These are phyloP conservation scores for Nerophis ophidion DNA, from an alignment of 2,113 vertebrate species.

Conservation along the genomic window DNA sequence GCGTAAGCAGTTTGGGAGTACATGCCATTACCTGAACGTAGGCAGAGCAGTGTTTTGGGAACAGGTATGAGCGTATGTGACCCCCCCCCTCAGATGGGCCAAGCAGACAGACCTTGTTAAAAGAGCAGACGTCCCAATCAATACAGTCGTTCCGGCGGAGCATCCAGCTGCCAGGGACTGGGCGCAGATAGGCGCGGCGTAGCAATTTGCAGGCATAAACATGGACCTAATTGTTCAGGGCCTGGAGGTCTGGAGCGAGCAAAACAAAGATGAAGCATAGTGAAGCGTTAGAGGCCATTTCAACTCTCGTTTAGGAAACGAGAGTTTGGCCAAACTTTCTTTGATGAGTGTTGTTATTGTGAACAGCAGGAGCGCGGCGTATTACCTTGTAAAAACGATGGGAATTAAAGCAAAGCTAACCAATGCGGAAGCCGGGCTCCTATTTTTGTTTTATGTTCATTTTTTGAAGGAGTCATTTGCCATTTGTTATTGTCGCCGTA, in stretches of 20 bases:
- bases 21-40: conserved; percentile 49
- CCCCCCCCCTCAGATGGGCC: conserved; percentile 34
- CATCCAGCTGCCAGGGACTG: conserved; percentile 56
- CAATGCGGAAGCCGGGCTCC: conserved; percentile 12
- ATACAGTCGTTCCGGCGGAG: conserved; percentile 56
- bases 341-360: conserved; percentile 54
- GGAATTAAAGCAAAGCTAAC: conserved; percentile 32
- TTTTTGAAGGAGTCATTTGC: conserved; percentile 61
- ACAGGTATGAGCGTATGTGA: conserved; percentile 39
- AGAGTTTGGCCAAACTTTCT: conserved; percentile 62
- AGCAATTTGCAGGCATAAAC: conserved; percentile 68
- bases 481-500: conserved; percentile 61
- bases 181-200: conserved; percentile 50
- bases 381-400: conserved; percentile 23
- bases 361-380: conserved; percentile 36
- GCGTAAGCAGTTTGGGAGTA: conserved; percentile 61
- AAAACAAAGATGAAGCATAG: conserved; percentile 60
- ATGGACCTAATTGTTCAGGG: conserved; percentile 67
- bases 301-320: conserved; percentile 64
- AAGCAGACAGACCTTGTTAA: conserved; percentile 69
- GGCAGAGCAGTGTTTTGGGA: conserved; percentile 52
- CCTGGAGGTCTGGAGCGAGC: conserved; percentile 51
- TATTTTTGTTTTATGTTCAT: conserved; percentile 38
- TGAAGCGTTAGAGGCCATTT: conserved; percentile 59
- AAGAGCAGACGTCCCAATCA: conserved; percentile 67